Evolutionary conservation across 1,140 invertebrate species (phyloP).

Genomic region (Patella vulgata): DNA sequence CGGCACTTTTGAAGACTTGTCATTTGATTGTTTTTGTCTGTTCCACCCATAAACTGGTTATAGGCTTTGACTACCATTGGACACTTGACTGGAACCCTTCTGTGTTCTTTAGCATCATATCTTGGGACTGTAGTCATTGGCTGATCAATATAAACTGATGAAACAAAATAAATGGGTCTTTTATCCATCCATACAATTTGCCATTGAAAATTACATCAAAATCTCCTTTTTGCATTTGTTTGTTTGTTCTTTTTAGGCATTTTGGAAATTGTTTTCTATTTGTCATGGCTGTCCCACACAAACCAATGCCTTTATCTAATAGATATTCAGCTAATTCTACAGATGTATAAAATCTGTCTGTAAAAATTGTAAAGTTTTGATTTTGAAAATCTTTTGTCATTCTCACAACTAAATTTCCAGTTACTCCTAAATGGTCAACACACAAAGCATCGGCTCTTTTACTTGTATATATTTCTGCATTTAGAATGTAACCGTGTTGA

Average conservation of each 20-base stretch:
- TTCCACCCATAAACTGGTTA: slow-evolving; percentile 21
- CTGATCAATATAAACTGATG: neutral
- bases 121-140: too few species aligned
- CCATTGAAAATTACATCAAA: slow-evolving; percentile 2
- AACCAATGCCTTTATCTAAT: neutral
- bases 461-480: slow-evolving; percentile 15
- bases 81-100: slow-evolving; percentile 3
- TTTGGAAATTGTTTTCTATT: slow-evolving; percentile 12
- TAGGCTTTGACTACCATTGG: slow-evolving; percentile 17
- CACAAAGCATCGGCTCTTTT: neutral
- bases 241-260: neutral
- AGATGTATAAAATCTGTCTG: slow-evolving; percentile 17
- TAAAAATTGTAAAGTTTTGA: slow-evolving; percentile 3
- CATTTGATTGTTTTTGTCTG: slow-evolving; percentile 29
- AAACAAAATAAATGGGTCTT: neutral
- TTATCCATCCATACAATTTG: slow-evolving; percentile 11
- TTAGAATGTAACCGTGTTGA: slow-evolving; percentile 5
- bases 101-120: neutral
- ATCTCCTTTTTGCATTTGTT: neutral
- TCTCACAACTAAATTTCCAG: slow-evolving; percentile 15
- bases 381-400: neutral
- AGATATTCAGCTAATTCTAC: neutral
- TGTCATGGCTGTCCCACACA: slow-evolving; percentile 12
- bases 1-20: slow-evolving; percentile 11
- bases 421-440: slow-evolving; percentile 16